Evolutionary conservation across 2,888 invertebrate genomes (phyloP), one percentile per base, ranked within the genome.

Genomic region (Brachynemurus nebulosus): DNA sequence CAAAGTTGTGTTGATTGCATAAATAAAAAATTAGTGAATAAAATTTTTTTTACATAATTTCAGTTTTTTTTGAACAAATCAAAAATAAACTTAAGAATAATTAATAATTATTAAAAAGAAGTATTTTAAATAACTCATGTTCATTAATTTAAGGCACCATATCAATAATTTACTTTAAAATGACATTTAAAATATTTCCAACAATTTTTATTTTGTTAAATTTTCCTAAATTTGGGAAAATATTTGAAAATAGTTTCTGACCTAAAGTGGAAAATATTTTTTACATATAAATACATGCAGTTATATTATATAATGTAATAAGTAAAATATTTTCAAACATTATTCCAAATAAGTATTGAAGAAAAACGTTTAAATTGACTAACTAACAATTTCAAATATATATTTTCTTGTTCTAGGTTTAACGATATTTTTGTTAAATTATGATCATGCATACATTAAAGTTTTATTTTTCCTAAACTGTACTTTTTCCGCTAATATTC

Each of bases 181-280:
- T 18, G 37, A 37, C 18, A 37, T 37, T 37, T 37, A 37, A 37
- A 37, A 37, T 37, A 37, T 37, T 37, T 37, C 37, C 37, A 37
- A 37, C 37, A 37, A 37, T 18, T 37, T 37, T 20, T 20, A 12
- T 37, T 20, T 37, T 30, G 6, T 6, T 30, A 4, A 11, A 30
- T 30, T n/a, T n/a, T n/a, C n/a, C n/a, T n/a, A n/a, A n/a, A n/a
- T 30, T 30, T 12, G 5, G 30, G 14, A 30, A 30, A 30, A 30
- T 30, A 30, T 30, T 30, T 30, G 30, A 30, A 14, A 30, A 30
- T 30, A 30, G 14, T 12, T 12, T 12, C 4, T 30, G 30, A 5
- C n/a, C n/a, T n/a, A n/a, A n/a, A n/a, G n/a, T n/a, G n/a, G n/a
- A n/a, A n/a, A n/a, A n/a, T n/a, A n/a, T n/a, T n/a, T n/a, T n/a